Evolutionary conservation across 2,888 invertebrate species (phyloP).

Genomic region (Pasiphila rectangulata): DNA sequence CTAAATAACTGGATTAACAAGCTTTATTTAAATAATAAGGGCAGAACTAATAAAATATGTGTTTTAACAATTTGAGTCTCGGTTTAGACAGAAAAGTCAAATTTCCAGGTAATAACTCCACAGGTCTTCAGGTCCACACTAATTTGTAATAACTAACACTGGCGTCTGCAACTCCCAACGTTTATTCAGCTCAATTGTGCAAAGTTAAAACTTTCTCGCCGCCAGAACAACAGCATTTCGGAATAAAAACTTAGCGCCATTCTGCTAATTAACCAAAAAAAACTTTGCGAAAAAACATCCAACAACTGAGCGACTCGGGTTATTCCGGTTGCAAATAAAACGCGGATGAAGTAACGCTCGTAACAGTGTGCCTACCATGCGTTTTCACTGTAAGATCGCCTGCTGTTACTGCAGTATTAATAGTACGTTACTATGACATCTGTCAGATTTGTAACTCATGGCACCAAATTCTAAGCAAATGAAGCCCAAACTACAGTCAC

Average conservation of each 20-base stretch:
- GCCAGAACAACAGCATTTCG: background rate
- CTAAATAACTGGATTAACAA: too few relatives aligned
- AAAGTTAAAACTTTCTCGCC: background rate
- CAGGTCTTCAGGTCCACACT: too few relatives aligned
- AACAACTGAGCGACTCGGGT: slow-evolving; percentile 8
- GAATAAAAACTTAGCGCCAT: slow-evolving; percentile 11
- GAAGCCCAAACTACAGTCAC: too few relatives aligned
- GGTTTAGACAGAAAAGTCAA: background rate
- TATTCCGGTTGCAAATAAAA: slow-evolving; percentile 13
- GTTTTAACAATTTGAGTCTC: background rate
- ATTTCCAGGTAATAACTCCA: background rate
- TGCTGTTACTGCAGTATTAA: too few relatives aligned
- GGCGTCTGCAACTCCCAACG: background rate
- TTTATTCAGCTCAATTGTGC: background rate
- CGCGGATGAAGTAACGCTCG: slow-evolving; percentile 21
- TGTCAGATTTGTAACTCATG: too few relatives aligned
- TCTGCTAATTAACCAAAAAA: slow-evolving; percentile 21
- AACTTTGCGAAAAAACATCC: slow-evolving; percentile 14
- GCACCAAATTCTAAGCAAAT: too few relatives aligned
- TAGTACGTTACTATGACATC: too few relatives aligned
- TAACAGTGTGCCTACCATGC: too few relatives aligned
- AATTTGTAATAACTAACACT: background rate
- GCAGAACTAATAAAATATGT: too few relatives aligned
- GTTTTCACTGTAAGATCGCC: too few relatives aligned
- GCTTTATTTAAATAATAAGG: too few relatives aligned